Base-by-base conservation (phyloP, 2,888 invertebrate species). In the Eledona agricola region DNA sequence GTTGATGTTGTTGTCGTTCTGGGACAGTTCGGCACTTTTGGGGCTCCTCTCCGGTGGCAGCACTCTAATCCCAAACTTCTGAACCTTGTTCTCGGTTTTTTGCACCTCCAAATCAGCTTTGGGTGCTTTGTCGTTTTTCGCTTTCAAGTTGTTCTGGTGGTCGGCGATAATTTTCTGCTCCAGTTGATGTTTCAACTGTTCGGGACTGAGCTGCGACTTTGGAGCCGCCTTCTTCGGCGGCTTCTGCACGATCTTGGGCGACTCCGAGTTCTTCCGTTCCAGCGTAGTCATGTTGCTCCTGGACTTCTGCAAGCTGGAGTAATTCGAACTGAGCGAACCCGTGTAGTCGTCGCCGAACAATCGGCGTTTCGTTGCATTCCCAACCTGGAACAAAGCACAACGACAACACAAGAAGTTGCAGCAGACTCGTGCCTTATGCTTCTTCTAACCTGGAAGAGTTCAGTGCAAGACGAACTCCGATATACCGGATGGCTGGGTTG, bases 381-480 rank as follows among this genome's bases (percentile, higher is more conserved):
- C 71, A 43, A 70, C 65, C 75, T 74, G 56, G 4, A 69, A 66
- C 11, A 45, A 53, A 57, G 28, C 23, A 16, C 7, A 7, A 7
- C 16, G 2, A 6, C n/a, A 16, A n/a, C 19, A 1, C 12, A 26
- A 38, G 3, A 11, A 37, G n/a, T n/a, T n/a, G n/a, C n/a, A n/a
- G n/a, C n/a, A n/a, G n/a, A n/a, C n/a, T n/a, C n/a, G n/a, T n/a
- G n/a, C n/a, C n/a, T n/a, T n/a, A n/a, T n/a, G n/a, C n/a, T n/a
- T n/a, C n/a, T n/a, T n/a, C 62, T 59, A 60, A 70, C 70, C 34
- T 64, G 58, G 35, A 51, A 54, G 59, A 93, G 79, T 67, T 92
- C 90, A 57, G 89, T 87, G 28, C 87, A 86, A 2, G 92, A 92
- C 25, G 90, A 88, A 62, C 90, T 86, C 60, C 86, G 79, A 70